phyloP scores from a whole-genome alignment of 1,140 invertebrate genomes.

The Armadillidium nasatum region DNA sequence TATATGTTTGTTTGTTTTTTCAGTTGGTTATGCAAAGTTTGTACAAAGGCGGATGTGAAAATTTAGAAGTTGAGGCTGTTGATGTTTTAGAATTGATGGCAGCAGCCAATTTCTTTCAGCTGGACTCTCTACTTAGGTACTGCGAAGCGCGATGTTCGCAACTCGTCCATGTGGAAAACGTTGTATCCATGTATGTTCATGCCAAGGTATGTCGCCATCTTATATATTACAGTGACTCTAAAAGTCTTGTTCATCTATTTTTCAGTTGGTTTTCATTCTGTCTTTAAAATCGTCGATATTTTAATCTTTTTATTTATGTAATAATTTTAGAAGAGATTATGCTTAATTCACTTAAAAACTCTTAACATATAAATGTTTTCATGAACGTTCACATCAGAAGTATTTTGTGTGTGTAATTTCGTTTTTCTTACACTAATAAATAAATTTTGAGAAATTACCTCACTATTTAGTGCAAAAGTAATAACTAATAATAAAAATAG shows the following conservation, averaged over 20 bases:
- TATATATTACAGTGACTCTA: no score
- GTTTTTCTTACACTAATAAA: no score
- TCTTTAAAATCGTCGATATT: conserved; percentile 27
- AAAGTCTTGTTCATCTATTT: no score
- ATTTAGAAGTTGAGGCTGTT: conserved; percentile 66
- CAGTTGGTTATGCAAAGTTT: conserved; percentile 89
- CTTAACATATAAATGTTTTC: no score
- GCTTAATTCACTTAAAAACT: no score
- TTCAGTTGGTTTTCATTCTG: conserved; percentile 26
- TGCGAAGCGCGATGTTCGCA: conserved; percentile 79
- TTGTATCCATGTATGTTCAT: conserved; percentile 87
- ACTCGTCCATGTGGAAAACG: conserved; percentile 78
- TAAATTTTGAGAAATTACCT: no score
- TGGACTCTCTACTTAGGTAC: conserved; percentile 75
- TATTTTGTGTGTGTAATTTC: no score
- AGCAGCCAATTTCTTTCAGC: conserved; percentile 84
- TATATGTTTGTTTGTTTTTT: neutral
- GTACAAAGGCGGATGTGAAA: conserved; percentile 73
- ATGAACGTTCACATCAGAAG: no score
- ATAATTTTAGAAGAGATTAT: no score
- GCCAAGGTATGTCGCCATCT: conserved; percentile 66
- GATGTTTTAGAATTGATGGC: conserved; percentile 84
- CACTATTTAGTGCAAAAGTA: no score
- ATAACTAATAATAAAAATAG: no score
- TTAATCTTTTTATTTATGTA: no score